Conservation (phyloP, 1,140 invertebrate species). For the Nephila pilipes region DNA sequence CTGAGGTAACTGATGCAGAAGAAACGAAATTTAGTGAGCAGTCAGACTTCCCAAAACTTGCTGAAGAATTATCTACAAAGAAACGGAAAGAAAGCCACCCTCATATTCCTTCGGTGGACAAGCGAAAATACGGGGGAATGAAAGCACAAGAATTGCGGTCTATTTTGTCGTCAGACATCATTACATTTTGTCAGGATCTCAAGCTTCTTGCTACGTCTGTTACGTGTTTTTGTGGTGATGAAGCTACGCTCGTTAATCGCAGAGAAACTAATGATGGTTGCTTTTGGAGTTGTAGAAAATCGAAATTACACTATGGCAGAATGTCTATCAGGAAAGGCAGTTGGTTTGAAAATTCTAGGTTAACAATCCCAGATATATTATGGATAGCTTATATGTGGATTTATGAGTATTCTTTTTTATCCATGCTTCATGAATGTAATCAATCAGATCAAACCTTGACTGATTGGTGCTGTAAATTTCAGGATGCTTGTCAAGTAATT, state of each 20-base stretch:
- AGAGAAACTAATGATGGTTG: neutral
- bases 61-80: too few relatives aligned
- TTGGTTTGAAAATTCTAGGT: conserved; percentile 3
- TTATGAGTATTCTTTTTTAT: conserved; percentile 9
- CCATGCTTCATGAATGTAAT: conserved; percentile 24
- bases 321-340: neutral
- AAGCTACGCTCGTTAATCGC: too few relatives aligned
- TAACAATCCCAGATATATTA: neutral
- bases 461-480: neutral
- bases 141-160: neutral
- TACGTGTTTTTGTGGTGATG: neutral
- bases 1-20: too few relatives aligned
- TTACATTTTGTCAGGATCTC: conserved; percentile 27
- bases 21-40: too few relatives aligned
- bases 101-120: neutral
- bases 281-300: conserved; percentile 6
- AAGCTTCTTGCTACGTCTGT: conserved; percentile 19
- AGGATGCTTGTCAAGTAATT: neutral
- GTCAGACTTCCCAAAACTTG: too few relatives aligned
- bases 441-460: neutral
- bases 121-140: neutral
- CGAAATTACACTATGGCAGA: neutral
- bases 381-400: conserved; percentile 18
- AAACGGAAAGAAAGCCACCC: too few relatives aligned
- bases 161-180: neutral